These are phyloP conservation scores for Hyaena hyaena DNA, from an alignment of 2,113 vertebrate species.

Conservation along the genomic window DNA sequence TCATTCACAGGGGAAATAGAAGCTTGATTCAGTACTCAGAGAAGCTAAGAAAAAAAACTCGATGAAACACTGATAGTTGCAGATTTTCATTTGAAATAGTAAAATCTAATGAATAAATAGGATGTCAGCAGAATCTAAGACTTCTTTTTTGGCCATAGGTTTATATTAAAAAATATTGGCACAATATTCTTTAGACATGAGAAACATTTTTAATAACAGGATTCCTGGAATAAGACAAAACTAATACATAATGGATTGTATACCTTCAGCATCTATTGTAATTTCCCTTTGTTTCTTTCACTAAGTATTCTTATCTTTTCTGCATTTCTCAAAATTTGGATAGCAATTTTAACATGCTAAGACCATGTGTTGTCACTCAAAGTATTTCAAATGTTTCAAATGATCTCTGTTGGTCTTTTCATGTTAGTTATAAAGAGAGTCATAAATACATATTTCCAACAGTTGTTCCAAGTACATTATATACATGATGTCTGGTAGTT, in stretches of 20 bases:
- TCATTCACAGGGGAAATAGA: constrained; percentile 42
- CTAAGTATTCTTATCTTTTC: background rate
- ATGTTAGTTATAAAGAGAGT: background rate
- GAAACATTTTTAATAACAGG: constrained; percentile 29
- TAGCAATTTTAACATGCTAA: constrained; percentile 49
- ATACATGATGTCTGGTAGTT: background rate
- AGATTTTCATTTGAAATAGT: constrained; percentile 63
- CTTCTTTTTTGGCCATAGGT: background rate
- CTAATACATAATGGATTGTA: constrained; percentile 7
- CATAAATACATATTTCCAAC: background rate
- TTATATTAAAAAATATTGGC: constrained; percentile 48
- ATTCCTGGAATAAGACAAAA: constrained; percentile 35
- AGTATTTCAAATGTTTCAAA: constrained; percentile 2
- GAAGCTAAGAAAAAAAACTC: background rate
- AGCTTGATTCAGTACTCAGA: background rate
- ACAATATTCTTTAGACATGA: constrained; percentile 38
- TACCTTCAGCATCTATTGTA: background rate
- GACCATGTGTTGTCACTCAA: background rate
- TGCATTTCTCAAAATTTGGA: constrained; percentile 42
- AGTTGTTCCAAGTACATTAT: background rate
- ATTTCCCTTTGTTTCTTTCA: constrained; percentile 48
- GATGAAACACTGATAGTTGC: constrained; percentile 45
- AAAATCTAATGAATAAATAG: constrained; percentile 58
- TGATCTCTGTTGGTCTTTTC: constrained; percentile 10
- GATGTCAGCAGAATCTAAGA: background rate